Conservation (phyloP, 2,113 vertebrate species). For the Platysteira castanea region DNA sequence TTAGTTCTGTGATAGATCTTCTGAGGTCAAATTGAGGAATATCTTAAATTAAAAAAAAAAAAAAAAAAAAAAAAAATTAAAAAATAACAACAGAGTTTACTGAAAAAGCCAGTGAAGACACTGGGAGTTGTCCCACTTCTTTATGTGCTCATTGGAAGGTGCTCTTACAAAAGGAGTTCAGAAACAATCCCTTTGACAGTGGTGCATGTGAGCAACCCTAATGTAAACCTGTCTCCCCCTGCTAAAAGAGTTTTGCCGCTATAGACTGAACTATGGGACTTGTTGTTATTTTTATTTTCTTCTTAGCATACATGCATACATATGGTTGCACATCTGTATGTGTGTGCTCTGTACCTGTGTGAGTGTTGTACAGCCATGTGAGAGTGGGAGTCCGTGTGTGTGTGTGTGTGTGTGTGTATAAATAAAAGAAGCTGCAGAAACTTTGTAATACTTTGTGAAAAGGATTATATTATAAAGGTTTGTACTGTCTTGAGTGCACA, state of each 20-base stretch:
- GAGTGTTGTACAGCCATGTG: slow-evolving; percentile 78
- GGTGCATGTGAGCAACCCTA: slow-evolving; percentile 46
- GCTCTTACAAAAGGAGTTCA: slow-evolving; percentile 8
- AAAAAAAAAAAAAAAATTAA: not conserved
- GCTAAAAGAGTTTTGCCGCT: slow-evolving; percentile 59
- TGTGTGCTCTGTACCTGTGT: slow-evolving; percentile 70
- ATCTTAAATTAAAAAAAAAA: not conserved
- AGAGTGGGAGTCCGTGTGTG: slow-evolving; percentile 68
- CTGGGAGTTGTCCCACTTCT: not conserved
- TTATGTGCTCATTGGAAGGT: not conserved
- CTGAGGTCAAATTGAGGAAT: slow-evolving; percentile 42
- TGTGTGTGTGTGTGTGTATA: slow-evolving; percentile 68
- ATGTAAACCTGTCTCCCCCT: slow-evolving; percentile 24
- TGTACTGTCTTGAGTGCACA: slow-evolving; percentile 86
- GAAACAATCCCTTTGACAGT: slow-evolving; percentile 47
- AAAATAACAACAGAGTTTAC: not conserved
- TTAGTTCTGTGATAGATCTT: slow-evolving; percentile 32
- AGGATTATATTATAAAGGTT: slow-evolving; percentile 88
- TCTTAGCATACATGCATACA: slow-evolving; percentile 66
- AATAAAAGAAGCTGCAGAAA: slow-evolving; percentile 85
- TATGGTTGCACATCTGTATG: slow-evolving; percentile 64
- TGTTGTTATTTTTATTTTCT: slow-evolving; percentile 50
- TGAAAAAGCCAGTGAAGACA: not conserved
- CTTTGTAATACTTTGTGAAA: slow-evolving; percentile 90
- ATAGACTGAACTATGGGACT: slow-evolving; percentile 69